A percentile compares a stretch with the other conserved stretches of the same genome.
These are phyloP conservation scores for Eriosoma lanigerum DNA, from an alignment of 1,140 invertebrate species.

Conservation along the genomic window DNA sequence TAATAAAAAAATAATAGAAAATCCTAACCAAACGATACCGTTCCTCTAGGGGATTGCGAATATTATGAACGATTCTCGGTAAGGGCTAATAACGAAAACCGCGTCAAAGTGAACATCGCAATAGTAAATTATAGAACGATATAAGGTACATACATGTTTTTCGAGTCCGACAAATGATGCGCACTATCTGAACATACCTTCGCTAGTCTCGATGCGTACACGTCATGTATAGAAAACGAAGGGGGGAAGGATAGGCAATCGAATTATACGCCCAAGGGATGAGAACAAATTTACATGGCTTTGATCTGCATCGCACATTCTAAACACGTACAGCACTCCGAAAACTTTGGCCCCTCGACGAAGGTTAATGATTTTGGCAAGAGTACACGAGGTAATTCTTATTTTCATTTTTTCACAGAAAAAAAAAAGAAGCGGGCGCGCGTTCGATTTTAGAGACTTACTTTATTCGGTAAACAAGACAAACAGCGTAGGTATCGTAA, in stretches of 20 bases:
- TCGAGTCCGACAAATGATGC: slow-evolving; percentile 8
- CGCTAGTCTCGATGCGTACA: neutral
- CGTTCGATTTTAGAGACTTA: slow-evolving; percentile 37
- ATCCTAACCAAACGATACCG: too few relatives aligned
- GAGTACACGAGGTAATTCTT: slow-evolving; percentile 33
- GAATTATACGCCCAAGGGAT: slow-evolving; percentile 48
- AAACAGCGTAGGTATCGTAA: neutral
- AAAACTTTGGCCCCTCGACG: slow-evolving; percentile 12
- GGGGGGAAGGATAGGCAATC: slow-evolving; percentile 34
- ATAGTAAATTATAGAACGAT: too few relatives aligned
- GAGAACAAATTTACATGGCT: slow-evolving; percentile 50
- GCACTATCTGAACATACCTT: neutral
- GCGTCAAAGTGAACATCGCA: neutral
- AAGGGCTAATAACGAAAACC: neutral
- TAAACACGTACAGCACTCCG: slow-evolving; percentile 42
- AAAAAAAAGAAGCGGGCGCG: neutral
- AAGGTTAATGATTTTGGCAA: slow-evolving; percentile 46
- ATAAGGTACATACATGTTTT: neutral
- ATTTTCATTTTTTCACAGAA: neutral
- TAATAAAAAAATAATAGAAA: too few relatives aligned
- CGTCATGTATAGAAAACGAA: slow-evolving; percentile 1
- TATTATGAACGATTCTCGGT: too few relatives aligned
- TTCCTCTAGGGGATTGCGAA: too few relatives aligned
- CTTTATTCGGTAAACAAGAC: slow-evolving; percentile 33
- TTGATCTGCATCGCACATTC: slow-evolving; percentile 33